A percentile compares a stretch with the other conserved stretches of the same genome.
Conservation (phyloP, 2,113 vertebrate species). For the Plectropomus leopardus region DNA sequence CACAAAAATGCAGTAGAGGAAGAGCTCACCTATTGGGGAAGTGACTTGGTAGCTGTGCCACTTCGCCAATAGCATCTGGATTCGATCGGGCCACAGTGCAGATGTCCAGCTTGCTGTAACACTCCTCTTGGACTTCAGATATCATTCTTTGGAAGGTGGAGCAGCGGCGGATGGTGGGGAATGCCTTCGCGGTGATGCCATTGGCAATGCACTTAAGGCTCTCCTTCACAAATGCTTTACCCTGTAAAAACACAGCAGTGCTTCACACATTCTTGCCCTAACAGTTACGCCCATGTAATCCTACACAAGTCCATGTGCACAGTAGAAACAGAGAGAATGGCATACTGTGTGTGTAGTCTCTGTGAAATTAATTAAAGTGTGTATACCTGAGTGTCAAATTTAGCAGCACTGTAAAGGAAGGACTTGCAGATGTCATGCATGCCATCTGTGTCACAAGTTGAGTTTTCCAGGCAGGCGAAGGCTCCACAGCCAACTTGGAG, state of each 20-base stretch:
- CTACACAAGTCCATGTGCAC: conserved; percentile 21
- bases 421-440: conserved; percentile 99
- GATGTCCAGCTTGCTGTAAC: conserved; percentile 96
- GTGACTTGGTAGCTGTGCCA: conserved; percentile 93
- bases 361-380: conserved; percentile 15
- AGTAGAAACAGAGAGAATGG: not conserved
- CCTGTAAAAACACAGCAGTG: conserved; percentile 82
- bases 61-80: conserved; percentile 94
- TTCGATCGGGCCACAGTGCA: conserved; percentile 91
- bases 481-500: conserved; percentile 97
- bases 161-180: conserved; percentile 95
- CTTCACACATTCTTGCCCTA: conserved; percentile 44
- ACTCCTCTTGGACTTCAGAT: conserved; percentile 96
- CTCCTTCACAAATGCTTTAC: conserved; percentile 99
- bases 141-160: conserved; percentile 98
- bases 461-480: conserved; percentile 98
- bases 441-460: conserved; percentile 97
- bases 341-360: not conserved
- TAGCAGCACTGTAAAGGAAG: conserved; percentile 97
- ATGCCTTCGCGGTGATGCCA: conserved; percentile 95
- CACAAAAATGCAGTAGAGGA: not conserved
- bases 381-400: conserved; percentile 98
- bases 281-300: conserved; percentile 43
- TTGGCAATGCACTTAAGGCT: conserved; percentile 98
- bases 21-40: conserved; percentile 93